Evolutionary conservation across 2,797 vertebrate species (phyloP).

Genomic region (Microcaecilia unicolor): DNA sequence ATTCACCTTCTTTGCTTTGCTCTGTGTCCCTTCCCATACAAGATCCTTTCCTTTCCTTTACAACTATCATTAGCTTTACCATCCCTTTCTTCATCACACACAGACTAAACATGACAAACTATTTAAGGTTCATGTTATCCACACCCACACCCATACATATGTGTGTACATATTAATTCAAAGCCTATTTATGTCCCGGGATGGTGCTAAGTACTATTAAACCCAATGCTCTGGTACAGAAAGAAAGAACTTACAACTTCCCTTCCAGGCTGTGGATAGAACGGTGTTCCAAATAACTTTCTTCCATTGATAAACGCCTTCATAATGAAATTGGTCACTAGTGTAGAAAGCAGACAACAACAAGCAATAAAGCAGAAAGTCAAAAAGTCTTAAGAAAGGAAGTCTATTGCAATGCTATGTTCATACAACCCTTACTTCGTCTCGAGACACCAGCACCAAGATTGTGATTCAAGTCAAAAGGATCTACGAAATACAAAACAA

Average conservation of each 20-base stretch:
- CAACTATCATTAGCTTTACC: too few species aligned
- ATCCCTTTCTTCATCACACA: too few species aligned
- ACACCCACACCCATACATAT: too few species aligned
- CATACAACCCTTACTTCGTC: constrained; percentile 80
- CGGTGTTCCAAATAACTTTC: constrained; percentile 89
- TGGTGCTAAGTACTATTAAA: too few species aligned
- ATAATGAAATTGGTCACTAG: constrained; percentile 98
- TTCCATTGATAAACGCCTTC: constrained; percentile 97
- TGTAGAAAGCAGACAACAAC: constrained; percentile 29
- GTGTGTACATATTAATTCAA: too few species aligned
- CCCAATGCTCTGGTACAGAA: too few species aligned
- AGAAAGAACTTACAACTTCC: constrained; percentile 73
- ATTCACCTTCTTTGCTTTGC: too few species aligned
- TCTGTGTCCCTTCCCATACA: too few species aligned
- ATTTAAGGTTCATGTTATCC: too few species aligned
- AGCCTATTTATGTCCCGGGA: too few species aligned
- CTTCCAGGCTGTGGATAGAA: constrained; percentile 78
- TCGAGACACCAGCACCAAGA: constrained; percentile 93
- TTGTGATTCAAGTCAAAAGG: constrained; percentile 98
- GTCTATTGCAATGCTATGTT: not conserved
- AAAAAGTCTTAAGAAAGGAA: not conserved
- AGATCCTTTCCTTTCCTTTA: too few species aligned
- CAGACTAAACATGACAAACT: too few species aligned
- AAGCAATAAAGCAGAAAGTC: constrained; percentile 6
- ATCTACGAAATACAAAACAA: constrained; percentile 73